These are phyloP conservation scores for Euthynnus affinis DNA, from an alignment of 2,797 vertebrate species.

Conservation along the genomic window DNA sequence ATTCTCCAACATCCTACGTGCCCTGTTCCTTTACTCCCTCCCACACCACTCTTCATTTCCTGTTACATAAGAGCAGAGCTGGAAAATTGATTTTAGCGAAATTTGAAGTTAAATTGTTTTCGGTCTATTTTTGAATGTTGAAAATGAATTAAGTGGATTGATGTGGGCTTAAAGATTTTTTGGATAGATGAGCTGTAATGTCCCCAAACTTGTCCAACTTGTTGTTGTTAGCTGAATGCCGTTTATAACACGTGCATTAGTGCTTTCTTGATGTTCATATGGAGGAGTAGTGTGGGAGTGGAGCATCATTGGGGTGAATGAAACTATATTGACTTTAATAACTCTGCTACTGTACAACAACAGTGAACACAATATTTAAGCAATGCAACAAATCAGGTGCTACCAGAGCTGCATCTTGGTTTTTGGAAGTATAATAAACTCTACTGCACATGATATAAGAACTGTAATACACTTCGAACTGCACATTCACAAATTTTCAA, in stretches of 20 bases:
- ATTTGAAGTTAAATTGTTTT: constrained; percentile 6
- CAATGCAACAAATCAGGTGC: background rate
- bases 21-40: constrained; percentile 68
- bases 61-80: constrained; percentile 64
- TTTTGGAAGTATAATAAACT: background rate
- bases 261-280: constrained; percentile 14
- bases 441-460: background rate
- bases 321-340: constrained; percentile 33
- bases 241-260: constrained; percentile 7
- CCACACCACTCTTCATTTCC: constrained; percentile 64
- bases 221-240: background rate
- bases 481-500: too few species aligned
- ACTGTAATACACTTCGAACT: too few species aligned
- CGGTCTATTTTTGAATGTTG: constrained; percentile 3
- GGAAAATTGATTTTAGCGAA: constrained; percentile 49
- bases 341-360: constrained; percentile 8
- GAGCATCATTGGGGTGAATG: constrained; percentile 24
- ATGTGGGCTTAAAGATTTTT: background rate
- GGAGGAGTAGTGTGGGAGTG: constrained; percentile 36
- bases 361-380: constrained; percentile 7
- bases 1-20: constrained; percentile 76
- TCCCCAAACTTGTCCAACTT: background rate
- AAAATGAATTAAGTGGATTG: background rate
- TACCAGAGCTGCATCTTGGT: background rate
- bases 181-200: background rate